Base-by-base conservation (phyloP, 1,140 invertebrate species). In the Danaus plexippus region DNA sequence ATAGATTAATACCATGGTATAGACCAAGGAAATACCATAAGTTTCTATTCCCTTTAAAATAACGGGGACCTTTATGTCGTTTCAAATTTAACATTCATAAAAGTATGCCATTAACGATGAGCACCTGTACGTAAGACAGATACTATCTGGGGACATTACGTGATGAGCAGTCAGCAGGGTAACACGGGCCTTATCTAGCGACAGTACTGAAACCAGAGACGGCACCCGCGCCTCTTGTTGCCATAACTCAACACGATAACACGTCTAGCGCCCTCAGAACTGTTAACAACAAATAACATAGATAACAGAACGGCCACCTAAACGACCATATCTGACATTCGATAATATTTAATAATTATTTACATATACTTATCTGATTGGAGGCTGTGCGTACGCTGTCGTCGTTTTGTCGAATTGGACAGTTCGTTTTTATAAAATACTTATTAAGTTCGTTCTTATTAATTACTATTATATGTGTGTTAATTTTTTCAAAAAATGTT, bases 341-440 rank as follows among this genome's bases (percentile, higher is more conserved):
- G 77, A 83, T 83, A 85, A 81, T 85, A 81, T 85, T 83, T 83
- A 83, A 85, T 85, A 85, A 85, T 83, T 83, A 85, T 71, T 71
- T 71, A 71, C 63, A 57, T 57, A 57, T 59, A 59, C 54, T 61
- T 67, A 71, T 71, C 68, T 59, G 68, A 71, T 71, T 57, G 52
- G 64, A 57, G 47, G 18, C 59, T 56, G 60, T 61, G 61, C 54
- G 61, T 64, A 54, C 63, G 52, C 54, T 67, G 60, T 59, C 66
- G 62, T 59, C 59, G 57, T 65, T 59, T 57, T 59, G 59, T 62
- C 55, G 48, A 18, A 50, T 54, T 51, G 59, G 48, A 32, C 22
- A 32, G 22, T 32, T 32, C 22, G 22, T 32, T 32, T 6, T 32
- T 32, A n/a, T n/a, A n/a, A n/a, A n/a, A n/a, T n/a, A n/a, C 22